These are phyloP conservation scores for Charanyca ferruginea DNA, from an alignment of 2,888 invertebrate species.

Conservation along the genomic window DNA sequence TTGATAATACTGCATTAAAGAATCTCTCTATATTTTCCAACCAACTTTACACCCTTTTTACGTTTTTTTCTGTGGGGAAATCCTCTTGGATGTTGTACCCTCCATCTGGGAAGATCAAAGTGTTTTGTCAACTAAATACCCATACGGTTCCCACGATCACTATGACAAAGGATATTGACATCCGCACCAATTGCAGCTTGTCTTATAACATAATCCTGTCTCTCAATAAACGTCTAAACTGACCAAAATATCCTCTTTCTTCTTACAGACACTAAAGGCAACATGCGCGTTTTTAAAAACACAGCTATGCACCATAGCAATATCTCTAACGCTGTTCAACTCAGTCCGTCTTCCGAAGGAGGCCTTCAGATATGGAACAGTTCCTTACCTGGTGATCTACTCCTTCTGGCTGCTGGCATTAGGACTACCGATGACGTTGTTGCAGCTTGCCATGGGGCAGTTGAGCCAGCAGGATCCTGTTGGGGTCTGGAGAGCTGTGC, in stretches of 20 bases:
- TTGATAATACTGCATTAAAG: no score
- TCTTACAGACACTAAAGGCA: constrained; percentile 83
- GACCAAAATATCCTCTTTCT: constrained; percentile 17
- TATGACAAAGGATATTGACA: no score
- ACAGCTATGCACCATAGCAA: constrained; percentile 90
- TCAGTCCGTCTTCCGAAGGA: constrained; percentile 91
- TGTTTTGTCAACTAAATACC: no score
- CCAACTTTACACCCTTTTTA: no score
- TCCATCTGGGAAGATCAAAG: no score
- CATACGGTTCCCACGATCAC: no score
- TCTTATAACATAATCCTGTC: no score
- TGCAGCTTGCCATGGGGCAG: constrained; percentile 93
- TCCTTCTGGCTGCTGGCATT: constrained; percentile 90
- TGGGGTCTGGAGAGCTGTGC: constrained; percentile 93
- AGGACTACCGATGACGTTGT: constrained; percentile 91
- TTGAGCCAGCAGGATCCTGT: constrained; percentile 93
- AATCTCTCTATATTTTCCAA: no score
- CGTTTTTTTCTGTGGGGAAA: no score
- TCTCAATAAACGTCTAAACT: background rate
- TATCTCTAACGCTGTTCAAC: constrained; percentile 92
- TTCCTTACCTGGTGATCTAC: constrained; percentile 92
- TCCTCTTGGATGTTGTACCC: no score
- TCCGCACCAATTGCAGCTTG: no score
- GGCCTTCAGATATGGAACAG: constrained; percentile 91
- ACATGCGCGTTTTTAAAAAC: constrained; percentile 81